Evolutionary conservation across 1,140 invertebrate species (phyloP), one percentile per base, ranked within the genome.

Genomic region (Eueides isabella): DNA sequence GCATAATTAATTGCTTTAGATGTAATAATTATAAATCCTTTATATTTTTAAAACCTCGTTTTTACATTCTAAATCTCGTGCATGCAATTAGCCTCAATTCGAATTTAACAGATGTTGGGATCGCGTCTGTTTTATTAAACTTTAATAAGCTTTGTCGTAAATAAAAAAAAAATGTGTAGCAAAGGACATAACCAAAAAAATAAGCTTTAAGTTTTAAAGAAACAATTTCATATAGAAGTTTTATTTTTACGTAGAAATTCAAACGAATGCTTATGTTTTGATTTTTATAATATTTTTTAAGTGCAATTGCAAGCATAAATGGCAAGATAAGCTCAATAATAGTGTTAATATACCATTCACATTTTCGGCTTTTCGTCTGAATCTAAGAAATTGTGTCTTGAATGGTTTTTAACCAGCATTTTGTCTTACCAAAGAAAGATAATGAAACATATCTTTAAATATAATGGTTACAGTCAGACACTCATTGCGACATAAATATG

Each of bases 71-170:
- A 55, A 55, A 55, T 55, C 48, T 55, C 48, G 9, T 23, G 26
- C 48, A 26, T 55, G 23, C n/a, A 55, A 55, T 55, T 55, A 55
- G 48, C 48, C 48, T 55, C 48, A 55, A 55, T 55, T 26, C 23
- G 48, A 55, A 26, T 55, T 26, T 55, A 55, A 55, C 48, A 55
- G 48, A 55, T 55, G 48, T 55, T 55, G 48, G 48, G 48, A 55
- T 7, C 48, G 48, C 19, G 23, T 55, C 23, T 55, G 48, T 55
- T 55, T 23, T 55, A 55, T 55, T 55, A 26, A 55, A 55, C 48
- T 55, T 48, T 48, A 48, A 48, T 23, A 48, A 48, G n/a, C 41
- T 19, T 55, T 55, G 48, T 55, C 12, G 19, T 55, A 55, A 55
- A 55, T 55, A 55, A 55, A 44, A 55, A n/a, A 26, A 9, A 55